Percentiles rank a stretch among this genome's conserved stretches.
phyloP scores from a whole-genome alignment of 2,113 vertebrate genomes.

The Vulpes ferrilata region DNA sequence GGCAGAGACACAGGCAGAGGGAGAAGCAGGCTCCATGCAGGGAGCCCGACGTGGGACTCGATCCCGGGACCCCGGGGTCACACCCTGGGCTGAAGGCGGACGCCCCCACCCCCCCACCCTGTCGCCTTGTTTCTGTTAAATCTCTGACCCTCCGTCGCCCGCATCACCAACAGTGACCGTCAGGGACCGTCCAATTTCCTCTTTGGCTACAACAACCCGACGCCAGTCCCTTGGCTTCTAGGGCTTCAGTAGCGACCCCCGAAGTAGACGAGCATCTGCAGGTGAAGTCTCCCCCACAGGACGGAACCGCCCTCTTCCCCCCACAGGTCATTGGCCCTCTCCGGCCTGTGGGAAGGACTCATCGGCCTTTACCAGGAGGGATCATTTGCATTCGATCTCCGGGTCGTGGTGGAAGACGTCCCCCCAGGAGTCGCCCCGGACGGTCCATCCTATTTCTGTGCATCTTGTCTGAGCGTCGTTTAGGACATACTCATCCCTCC shows the following conservation, averaged over 20 bases:
- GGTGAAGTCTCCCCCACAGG: too few species aligned
- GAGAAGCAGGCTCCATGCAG: too few species aligned
- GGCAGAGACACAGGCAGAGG: too few species aligned
- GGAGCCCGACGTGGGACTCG: too few species aligned
- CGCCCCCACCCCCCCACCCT: too few species aligned
- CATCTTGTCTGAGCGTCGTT: not conserved
- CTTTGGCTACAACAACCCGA: not conserved
- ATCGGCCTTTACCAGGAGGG: not conserved
- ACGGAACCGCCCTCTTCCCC: rapidly evolving
- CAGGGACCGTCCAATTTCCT: not conserved
- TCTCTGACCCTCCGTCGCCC: not conserved
- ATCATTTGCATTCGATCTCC: not conserved
- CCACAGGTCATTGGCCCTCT: rapidly evolving
- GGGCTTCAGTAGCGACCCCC: not conserved
- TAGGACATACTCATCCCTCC: not conserved
- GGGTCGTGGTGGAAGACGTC: not conserved
- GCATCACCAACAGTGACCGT: too few species aligned
- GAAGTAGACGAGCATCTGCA: too few species aligned
- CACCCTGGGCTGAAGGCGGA: too few species aligned
- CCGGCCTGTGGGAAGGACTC: not conserved
- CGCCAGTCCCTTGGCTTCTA: not conserved
- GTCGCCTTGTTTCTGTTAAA: too few species aligned
- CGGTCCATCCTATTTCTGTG: not conserved
- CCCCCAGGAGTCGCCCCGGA: not conserved
- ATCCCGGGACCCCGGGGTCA: too few species aligned